Evolutionary conservation across 2,888 invertebrate species (phyloP), one percentile per base, ranked within the genome.

Genomic region (Abrostola tripartita): DNA sequence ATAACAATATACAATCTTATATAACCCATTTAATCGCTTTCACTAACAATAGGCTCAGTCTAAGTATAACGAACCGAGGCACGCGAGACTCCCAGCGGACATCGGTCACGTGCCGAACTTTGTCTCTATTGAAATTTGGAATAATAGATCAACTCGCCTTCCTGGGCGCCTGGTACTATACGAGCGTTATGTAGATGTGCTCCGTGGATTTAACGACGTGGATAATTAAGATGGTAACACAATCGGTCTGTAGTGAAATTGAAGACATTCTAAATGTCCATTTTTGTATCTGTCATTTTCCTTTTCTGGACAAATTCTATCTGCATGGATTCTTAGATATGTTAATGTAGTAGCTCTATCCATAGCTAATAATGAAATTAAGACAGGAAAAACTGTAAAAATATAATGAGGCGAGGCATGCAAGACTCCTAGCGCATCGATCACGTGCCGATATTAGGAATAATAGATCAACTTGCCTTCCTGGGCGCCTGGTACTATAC

Each of bases 121-220:
- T 66, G 78, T 73, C 69, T 73, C 63, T 58, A 74, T 76, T 77
- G 63, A 73, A 76, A 72, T 76, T 79, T 44, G 63, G 78, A 61
- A 76, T 79, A 79, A 68, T 79, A 68, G 57, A 73, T 79, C 63
- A 63, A 58, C 53, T 65, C 52, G 74, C 55, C 44, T 52, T 58
- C 12, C 78, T 67, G 74, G 5, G 42, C 11, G 9, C 67, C 73
- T 76, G 54, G 77, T 72, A 76, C 73, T 56, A 41, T 65, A 55
- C 40, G 12, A 5, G 44, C 14, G 7, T 24, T 24, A 12, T 9
- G 40, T 40, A 41, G n/a, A 6, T 47, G 44, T 9, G 44, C 44
- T 47, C 1, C 9, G 8, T 14, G 44, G 24, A 24, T 47, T 47
- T 47, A 24, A 47, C 7, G 44, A 14, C 24, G 24, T 24, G 24